Conservation (phyloP, 2,888 invertebrate genomes). For the Branchellion lobata region DNA sequence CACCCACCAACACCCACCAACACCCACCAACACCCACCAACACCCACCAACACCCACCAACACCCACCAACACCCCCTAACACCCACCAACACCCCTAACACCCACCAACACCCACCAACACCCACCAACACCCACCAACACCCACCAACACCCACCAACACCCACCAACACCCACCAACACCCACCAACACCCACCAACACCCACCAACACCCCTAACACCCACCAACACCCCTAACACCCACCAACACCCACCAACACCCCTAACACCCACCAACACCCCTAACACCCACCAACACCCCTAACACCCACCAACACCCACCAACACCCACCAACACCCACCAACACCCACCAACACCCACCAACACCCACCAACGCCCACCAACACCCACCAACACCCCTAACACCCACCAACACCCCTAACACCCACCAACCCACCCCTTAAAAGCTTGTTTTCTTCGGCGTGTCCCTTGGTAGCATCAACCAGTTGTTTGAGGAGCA, state of each 20-base stretch:
- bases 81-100: too few relatives aligned
- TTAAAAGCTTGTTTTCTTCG: constrained; percentile 88
- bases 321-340: not conserved
- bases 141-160: not conserved
- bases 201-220: too few relatives aligned
- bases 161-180: too few relatives aligned
- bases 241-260: too few relatives aligned
- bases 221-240: too few relatives aligned
- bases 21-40: too few relatives aligned
- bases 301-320: not conserved
- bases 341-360: not conserved
- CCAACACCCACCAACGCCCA: constrained; percentile 54
- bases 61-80: too few relatives aligned
- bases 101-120: too few relatives aligned
- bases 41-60: too few relatives aligned
- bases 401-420: not conserved
- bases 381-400: not conserved
- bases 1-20: too few relatives aligned
- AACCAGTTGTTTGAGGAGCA: constrained; percentile 84
- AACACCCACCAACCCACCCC: constrained; percentile 57
- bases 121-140: not conserved
- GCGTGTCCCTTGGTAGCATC: constrained; percentile 87
- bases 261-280: too few relatives aligned
- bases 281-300: not conserved
- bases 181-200: too few relatives aligned